A percentile compares a stretch with the other conserved stretches of the same genome.
Evolutionary conservation across 1,140 invertebrate species (phyloP).

Genomic region (Telenomus remus): DNA sequence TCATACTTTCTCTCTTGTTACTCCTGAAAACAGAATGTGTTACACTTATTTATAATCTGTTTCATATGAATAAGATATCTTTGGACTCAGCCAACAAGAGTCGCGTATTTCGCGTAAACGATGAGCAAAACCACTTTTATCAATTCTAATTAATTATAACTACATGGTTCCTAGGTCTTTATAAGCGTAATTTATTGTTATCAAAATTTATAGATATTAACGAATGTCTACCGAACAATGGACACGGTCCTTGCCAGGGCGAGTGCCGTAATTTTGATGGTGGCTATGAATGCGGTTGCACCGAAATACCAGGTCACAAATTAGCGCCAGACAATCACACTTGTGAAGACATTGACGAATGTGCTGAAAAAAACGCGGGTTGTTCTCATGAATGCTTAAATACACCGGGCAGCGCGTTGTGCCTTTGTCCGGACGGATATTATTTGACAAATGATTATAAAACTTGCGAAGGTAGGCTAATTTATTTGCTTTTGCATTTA

Average conservation of each 20-base stretch:
- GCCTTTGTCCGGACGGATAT: conserved; percentile 78
- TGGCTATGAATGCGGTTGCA: conserved; percentile 80
- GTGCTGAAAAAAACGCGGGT: conserved; percentile 76
- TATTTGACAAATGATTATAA: conserved; percentile 75
- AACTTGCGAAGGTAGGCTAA: conserved; percentile 73
- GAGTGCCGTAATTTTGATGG: conserved; percentile 80
- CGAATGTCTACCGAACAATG: conserved; percentile 79
- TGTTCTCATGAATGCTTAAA: conserved; percentile 79
- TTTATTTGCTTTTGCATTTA: conserved; percentile 2
- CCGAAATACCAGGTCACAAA: conserved; percentile 77
- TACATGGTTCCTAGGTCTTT: background rate
- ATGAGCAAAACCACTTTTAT: background rate
- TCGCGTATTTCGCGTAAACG: no score
- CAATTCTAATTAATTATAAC: background rate
- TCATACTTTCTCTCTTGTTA: no score
- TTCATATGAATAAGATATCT: no score
- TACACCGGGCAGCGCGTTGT: conserved; percentile 78
- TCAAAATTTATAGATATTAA: conserved; percentile 75
- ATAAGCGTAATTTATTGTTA: conserved; percentile 30
- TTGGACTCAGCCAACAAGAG: no score
- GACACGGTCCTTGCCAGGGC: conserved; percentile 82
- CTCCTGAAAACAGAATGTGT: no score
- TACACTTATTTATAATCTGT: no score
- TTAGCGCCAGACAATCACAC: conserved; percentile 77
- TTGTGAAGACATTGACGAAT: conserved; percentile 80